These are phyloP conservation scores for Drosophila limbata DNA, from an alignment of 2,888 invertebrate species.

Conservation along the genomic window DNA sequence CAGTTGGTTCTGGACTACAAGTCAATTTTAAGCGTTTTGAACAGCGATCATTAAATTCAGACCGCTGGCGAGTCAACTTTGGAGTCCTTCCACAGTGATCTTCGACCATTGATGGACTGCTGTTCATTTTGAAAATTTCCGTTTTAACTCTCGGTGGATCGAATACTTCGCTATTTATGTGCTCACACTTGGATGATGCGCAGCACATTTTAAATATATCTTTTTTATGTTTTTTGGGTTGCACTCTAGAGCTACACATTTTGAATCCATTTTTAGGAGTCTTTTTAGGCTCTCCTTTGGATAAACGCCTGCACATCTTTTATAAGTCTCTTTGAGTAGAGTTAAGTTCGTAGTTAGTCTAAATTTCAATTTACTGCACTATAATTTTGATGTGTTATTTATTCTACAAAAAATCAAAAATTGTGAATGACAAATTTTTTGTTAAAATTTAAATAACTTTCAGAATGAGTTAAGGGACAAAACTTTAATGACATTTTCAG, in stretches of 20 bases:
- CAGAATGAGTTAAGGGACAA: neutral
- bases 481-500: neutral
- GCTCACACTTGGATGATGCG: neutral
- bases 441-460: neutral
- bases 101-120: neutral
- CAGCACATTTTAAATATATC: slow-evolving; percentile 1
- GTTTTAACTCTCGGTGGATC: neutral
- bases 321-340: neutral
- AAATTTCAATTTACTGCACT: neutral
- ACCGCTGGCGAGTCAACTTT: neutral
- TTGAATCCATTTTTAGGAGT: neutral
- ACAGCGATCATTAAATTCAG: neutral
- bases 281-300: neutral
- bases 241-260: neutral
- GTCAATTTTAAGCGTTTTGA: neutral
- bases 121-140: neutral
- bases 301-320: neutral
- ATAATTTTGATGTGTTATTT: neutral
- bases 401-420: neutral
- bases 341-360: neutral
- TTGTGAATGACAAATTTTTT: neutral
- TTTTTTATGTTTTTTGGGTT: neutral
- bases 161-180: neutral
- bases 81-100: neutral
- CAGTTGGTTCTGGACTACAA: neutral